Conservation (phyloP, 2,888 invertebrate genomes). For the Melanargia galathea region DNA sequence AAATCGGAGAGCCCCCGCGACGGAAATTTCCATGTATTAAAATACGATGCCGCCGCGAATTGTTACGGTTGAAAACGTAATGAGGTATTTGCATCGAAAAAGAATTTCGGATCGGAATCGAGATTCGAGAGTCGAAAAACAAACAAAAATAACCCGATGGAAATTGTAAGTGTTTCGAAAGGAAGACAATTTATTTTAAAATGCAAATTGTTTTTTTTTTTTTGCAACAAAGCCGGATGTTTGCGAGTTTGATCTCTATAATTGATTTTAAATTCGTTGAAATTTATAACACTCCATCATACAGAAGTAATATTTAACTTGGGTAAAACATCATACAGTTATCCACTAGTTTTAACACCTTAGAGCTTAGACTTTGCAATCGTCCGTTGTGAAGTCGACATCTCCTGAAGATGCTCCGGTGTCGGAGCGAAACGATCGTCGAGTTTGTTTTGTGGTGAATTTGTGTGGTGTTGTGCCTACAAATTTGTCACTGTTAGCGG, state of each 20-base stretch:
- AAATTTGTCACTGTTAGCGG: too few relatives aligned
- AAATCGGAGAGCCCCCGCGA: slow-evolving; percentile 25
- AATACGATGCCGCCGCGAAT: slow-evolving; percentile 61
- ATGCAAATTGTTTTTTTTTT: slow-evolving; percentile 15
- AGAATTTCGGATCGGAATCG: slow-evolving; percentile 53
- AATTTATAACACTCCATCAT: background rate
- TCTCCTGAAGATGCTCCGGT: too few relatives aligned
- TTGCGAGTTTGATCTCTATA: background rate
- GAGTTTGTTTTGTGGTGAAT: too few relatives aligned
- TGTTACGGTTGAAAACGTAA: slow-evolving; percentile 62
- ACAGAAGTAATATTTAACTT: too few relatives aligned
- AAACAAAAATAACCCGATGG: slow-evolving; percentile 41
- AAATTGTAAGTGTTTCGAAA: slow-evolving; percentile 29
- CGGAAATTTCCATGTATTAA: slow-evolving; percentile 62
- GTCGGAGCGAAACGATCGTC: too few relatives aligned
- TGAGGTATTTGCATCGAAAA: slow-evolving; percentile 73
- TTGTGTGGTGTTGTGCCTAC: too few relatives aligned
- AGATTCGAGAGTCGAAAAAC: slow-evolving; percentile 40
- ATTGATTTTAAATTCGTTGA: background rate
- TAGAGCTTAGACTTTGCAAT: too few relatives aligned
- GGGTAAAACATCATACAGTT: too few relatives aligned
- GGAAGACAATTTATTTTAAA: slow-evolving; percentile 14
- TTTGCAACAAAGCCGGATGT: background rate
- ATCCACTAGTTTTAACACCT: too few relatives aligned
- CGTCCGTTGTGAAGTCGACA: too few relatives aligned